phyloP scores from a whole-genome alignment of 2,888 invertebrate genomes.

The Zhuqinia jingwanae region DNA sequence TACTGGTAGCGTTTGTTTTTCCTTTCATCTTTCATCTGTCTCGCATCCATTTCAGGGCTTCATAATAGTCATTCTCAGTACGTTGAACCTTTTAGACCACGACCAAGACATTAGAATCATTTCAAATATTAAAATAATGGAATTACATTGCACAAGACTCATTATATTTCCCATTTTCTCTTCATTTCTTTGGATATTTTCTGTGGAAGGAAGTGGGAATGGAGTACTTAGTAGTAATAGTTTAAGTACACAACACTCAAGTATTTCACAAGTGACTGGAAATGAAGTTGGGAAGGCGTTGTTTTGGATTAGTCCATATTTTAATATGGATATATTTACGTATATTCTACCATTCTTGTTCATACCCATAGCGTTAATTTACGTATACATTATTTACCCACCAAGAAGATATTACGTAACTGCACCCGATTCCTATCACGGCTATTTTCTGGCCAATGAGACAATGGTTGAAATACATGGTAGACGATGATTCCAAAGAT shows the following conservation, averaged over 20 bases:
- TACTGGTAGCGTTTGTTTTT: neutral
- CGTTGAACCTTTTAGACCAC: neutral
- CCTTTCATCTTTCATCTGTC: neutral
- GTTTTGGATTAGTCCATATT: slow-evolving; percentile 74
- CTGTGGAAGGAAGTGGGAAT: neutral
- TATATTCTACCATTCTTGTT: slow-evolving; percentile 60
- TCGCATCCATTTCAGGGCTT: neutral
- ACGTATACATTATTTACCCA: slow-evolving; percentile 70
- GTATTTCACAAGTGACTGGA: neutral
- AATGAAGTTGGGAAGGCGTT: slow-evolving; percentile 48
- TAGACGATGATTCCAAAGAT: slow-evolving; percentile 44
- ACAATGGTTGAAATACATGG: too few relatives aligned
- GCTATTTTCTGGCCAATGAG: slow-evolving; percentile 59
- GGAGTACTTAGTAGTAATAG: neutral
- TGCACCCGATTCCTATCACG: slow-evolving; percentile 67
- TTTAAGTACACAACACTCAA: neutral
- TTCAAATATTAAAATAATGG: neutral
- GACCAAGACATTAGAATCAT: neutral
- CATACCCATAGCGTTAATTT: slow-evolving; percentile 70
- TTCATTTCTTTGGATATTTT: neutral
- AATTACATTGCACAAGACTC: too few relatives aligned
- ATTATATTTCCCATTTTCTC: neutral
- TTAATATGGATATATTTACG: slow-evolving; percentile 73
- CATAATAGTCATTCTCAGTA: neutral
- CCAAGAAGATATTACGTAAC: slow-evolving; percentile 68